Evolutionary conservation across 53 echinoderm and acorn worm species (phyloP).

Genomic region (Pentamera pediparva): DNA sequence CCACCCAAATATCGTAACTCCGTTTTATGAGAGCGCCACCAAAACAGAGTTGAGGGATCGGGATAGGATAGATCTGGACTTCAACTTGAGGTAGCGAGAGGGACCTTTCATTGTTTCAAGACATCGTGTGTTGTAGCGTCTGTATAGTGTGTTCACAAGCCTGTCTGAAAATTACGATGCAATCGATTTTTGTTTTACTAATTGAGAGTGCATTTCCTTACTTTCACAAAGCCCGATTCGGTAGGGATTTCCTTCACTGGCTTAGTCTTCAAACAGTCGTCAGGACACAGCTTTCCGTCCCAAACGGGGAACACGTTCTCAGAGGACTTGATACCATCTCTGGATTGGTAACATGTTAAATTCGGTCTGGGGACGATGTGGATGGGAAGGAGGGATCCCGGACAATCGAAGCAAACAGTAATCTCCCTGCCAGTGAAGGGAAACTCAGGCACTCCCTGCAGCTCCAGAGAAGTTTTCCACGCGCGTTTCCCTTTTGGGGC

Average conservation of each 20-base stretch:
- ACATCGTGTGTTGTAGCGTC: no score
- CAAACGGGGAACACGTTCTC: not conserved
- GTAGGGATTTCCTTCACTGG: not conserved
- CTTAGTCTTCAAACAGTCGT: not conserved
- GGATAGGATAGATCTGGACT: no score
- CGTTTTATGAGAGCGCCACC: no score
- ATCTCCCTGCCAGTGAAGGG: not conserved
- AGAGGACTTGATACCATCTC: not conserved
- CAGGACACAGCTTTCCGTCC: slow-evolving; percentile 3
- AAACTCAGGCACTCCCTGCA: not conserved
- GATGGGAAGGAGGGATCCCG: not conserved
- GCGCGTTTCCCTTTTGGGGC: not conserved
- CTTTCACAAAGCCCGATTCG: not conserved
- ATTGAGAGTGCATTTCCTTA: not conserved
- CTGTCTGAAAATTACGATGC: no score
- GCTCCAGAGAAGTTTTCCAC: not conserved
- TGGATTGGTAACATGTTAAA: not conserved
- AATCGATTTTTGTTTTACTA: no score
- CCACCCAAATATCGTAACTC: no score
- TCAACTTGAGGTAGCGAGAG: no score
- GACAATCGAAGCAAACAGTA: slow-evolving; percentile 4
- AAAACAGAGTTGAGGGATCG: no score
- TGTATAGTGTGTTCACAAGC: no score
- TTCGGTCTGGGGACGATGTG: not conserved
- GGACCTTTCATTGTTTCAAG: no score